Evolutionary conservation across 2,888 invertebrate genomes (phyloP), one percentile per base, ranked within the genome.

Genomic region (Eristalis tenax): DNA sequence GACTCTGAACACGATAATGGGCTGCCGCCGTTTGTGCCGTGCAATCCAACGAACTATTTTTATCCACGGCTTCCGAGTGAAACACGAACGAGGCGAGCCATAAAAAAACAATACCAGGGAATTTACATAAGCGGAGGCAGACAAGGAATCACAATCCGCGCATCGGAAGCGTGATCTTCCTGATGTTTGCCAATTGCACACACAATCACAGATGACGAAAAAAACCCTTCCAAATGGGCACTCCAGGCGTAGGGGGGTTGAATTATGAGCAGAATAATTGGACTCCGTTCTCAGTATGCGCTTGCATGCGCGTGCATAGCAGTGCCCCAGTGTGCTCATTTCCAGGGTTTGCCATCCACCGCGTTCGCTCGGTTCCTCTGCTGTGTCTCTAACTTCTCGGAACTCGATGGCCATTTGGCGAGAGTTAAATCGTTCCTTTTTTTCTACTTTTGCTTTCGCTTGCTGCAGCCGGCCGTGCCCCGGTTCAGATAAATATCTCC

Each of bases 241-340:
- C 57, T 74, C 57, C 26, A 10, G 43, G 28, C 50, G 43, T 35
- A 61, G 57, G 26, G 28, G 35, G 57, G 22, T 57, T 73, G 70
- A 75, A 64, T 78, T 83, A 83, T 83, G 78, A 78, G 56, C 78
- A 35, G 26, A 78, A 86, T 83, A 86, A 86, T 83, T 86, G 86
- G 66, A 86, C 82, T 32, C 38, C 40, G 77, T 77, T 57, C 59
- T 75, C 83, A 70, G 83, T 65, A 8, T 38, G 35, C 38, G 38
- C 35, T 38, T 38, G 38, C 4, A 4, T 38, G 38, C 38, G 38
- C 38, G 13, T 38, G 28, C 64, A 22, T 64, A 1, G 43, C n/a
- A 43, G 22, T 61, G 70, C 26, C 70, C 66, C 64, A 78, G 66
- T 71, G 78, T 70, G 65, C 83, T 78, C 83, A 86, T 83, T 82